Conservation (phyloP, 2,888 invertebrate species). For the Xanthia icteritia region DNA sequence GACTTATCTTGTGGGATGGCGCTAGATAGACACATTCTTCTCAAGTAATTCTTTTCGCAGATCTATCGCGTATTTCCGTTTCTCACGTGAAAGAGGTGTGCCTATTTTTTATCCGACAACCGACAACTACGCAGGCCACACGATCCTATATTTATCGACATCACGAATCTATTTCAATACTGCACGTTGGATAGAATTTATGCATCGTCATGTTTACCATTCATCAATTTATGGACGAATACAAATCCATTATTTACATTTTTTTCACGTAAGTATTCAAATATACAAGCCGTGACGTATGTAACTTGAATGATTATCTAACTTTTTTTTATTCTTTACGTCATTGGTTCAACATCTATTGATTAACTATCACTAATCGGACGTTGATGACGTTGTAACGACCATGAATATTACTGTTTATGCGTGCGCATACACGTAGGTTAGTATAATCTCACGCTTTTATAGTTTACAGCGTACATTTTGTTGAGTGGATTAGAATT, state of each 20-base stretch:
- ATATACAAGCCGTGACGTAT: slow-evolving; percentile 23
- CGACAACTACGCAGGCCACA: neutral
- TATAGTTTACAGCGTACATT: neutral
- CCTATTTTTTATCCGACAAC: neutral
- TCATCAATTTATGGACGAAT: neutral
- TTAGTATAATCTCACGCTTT: neutral
- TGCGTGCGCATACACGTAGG: neutral
- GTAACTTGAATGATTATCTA: neutral
- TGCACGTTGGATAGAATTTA: neutral
- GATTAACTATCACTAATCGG: neutral
- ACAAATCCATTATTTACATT: slow-evolving; percentile 4
- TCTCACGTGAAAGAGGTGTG: neutral
- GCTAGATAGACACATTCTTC: neutral
- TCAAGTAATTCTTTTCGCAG: neutral
- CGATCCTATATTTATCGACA: slow-evolving; percentile 3
- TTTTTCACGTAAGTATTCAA: slow-evolving; percentile 1
- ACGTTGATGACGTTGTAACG: neutral
- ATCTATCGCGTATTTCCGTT: neutral
- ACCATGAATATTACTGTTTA: neutral
- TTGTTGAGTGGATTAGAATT: neutral
- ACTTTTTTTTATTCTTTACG: slow-evolving; percentile 21
- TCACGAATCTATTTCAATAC: slow-evolving; percentile 10
- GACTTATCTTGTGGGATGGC: neutral
- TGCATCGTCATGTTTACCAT: slow-evolving; percentile 16
- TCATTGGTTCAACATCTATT: slow-evolving; percentile 18